Evolutionary conservation across 2,113 vertebrate genomes (phyloP).

Genomic region (Oncorhynchus gorbuscha): DNA sequence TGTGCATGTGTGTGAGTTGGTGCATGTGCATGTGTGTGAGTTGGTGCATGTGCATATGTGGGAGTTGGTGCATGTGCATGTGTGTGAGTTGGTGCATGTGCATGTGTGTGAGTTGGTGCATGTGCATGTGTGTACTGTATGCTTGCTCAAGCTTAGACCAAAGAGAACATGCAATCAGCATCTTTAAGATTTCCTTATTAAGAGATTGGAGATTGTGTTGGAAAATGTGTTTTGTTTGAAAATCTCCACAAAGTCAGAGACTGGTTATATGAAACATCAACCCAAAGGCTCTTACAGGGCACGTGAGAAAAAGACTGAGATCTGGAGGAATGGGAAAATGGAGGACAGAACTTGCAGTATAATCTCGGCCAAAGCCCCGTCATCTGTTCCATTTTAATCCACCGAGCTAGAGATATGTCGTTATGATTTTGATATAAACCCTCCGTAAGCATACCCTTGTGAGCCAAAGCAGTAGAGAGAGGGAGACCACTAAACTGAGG

Average conservation of each 20-base stretch:
- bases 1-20: background rate
- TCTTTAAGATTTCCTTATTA: background rate
- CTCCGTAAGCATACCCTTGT: constrained; percentile 4
- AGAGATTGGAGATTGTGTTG: too few relatives aligned
- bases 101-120: background rate
- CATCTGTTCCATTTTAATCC: constrained; percentile 68
- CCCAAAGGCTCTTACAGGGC: background rate
- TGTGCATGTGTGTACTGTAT: background rate
- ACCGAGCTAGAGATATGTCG: constrained; percentile 56
- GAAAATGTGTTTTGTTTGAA: too few relatives aligned
- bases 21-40: background rate
- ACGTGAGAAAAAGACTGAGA: constrained; percentile 22
- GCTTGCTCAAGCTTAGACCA: background rate
- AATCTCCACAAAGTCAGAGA: background rate
- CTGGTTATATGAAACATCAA: background rate
- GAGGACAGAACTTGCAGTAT: constrained; percentile 23
- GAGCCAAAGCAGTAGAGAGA: constrained; percentile 8
- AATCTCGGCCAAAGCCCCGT: constrained; percentile 62
- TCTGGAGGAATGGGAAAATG: constrained; percentile 56
- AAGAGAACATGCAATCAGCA: background rate
- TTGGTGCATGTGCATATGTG: background rate
- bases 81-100: background rate
- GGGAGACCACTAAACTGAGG: background rate
- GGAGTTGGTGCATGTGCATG: background rate
- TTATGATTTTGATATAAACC: constrained; percentile 56